Evolutionary conservation across 2,888 invertebrate genomes (phyloP), one percentile per base, ranked within the genome.

Genomic region (Clanis bilineata): DNA sequence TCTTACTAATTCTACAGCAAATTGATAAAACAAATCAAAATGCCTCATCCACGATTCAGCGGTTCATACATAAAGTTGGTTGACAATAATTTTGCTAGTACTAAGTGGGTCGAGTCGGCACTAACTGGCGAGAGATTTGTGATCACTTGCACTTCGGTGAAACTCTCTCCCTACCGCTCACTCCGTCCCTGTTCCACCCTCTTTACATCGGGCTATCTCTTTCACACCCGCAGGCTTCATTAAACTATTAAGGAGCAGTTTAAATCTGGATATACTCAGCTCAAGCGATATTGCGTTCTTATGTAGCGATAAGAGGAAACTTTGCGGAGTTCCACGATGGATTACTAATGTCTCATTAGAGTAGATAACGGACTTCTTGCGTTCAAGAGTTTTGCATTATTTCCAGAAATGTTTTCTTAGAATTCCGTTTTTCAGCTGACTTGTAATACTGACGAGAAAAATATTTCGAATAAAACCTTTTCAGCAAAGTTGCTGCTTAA

Each of bases 121-220:
- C 73, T 76, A 76, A 78, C 73, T 75, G 69, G 61, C 57, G 62
- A 66, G 74, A 78, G 76, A 79, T 77, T 79, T 79, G 76, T 74
- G 69, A 65, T 61, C 66, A 51, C 51, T 51, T 51, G 32, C 51
- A 32, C 32, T 51, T 51, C 28, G 32, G 2, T 28, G 28, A 25
- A 51, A 58, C 56, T 22, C 44, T 22, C 45, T 43, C 22, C n/a
- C n/a, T n/a, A n/a, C 39, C 21, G 9, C 51, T 41, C 25, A 22
- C 41, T 36, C 36, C 12, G 9, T 9, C 12, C 36, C 12, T 36
- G 36, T 43, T 4, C 41, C 18, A 0, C 25, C 18, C 9, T 25
- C 56, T 25, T n/a, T 22, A 12, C 15, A n/a, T n/a, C n/a, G n/a
- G n/a, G n/a, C 22, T 62, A 62, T 58, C 64, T 3, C 59, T 63